phyloP scores from a whole-genome alignment of 2,113 vertebrate genomes.

The Illadopsis cleaveri region DNA sequence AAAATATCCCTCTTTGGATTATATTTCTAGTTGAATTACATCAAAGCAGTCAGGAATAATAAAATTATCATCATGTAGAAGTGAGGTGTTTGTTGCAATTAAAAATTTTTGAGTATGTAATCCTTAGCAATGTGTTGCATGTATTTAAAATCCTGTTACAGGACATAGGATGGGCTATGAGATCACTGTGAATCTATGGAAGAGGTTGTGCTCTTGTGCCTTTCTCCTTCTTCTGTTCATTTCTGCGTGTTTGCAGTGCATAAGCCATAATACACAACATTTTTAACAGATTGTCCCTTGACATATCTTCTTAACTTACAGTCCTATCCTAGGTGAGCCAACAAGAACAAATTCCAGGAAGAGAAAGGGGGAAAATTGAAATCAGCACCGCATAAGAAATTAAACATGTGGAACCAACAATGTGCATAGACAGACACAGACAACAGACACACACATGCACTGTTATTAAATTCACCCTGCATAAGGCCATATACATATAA shows the following conservation, averaged over 20 bases:
- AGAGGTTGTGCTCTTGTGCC: neutral
- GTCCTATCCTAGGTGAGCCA: neutral
- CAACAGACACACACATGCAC: neutral
- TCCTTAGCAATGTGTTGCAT: neutral
- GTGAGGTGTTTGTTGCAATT: neutral
- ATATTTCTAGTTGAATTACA: neutral
- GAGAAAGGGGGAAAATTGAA: neutral
- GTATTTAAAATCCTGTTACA: neutral
- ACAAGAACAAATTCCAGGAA: neutral
- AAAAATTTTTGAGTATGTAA: neutral
- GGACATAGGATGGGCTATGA: neutral
- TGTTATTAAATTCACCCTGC: neutral
- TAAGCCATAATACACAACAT: neutral
- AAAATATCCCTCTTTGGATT: neutral
- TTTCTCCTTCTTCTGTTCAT: neutral
- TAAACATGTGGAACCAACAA: accelerated
- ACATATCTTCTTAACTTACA: neutral
- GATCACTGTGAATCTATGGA: neutral
- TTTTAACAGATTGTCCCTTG: neutral
- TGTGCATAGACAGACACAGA: neutral
- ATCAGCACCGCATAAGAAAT: neutral
- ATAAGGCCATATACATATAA: neutral
- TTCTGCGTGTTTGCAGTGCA: neutral
- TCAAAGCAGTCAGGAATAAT: neutral
- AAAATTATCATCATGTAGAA: neutral